Percentiles rank a stretch among this genome's conserved stretches.
These are phyloP conservation scores for Onychorhynchus coronatus DNA, from an alignment of 2,113 vertebrate genomes.

Conservation along the genomic window DNA sequence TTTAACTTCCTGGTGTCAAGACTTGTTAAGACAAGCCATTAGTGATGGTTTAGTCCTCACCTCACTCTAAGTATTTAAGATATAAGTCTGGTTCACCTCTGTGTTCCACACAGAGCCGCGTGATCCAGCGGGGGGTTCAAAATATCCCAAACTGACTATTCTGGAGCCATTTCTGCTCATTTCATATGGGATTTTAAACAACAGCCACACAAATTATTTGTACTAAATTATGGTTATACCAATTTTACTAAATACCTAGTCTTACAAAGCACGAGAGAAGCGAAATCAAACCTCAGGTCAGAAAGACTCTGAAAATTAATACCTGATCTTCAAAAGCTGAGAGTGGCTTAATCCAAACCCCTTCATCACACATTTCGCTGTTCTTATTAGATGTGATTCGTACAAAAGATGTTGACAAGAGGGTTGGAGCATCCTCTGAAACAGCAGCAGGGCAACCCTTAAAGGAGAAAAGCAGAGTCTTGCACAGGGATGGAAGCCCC, in stretches of 20 bases:
- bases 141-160: neutral
- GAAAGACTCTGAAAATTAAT: neutral
- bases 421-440: neutral
- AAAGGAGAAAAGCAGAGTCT: neutral
- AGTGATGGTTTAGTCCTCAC: neutral
- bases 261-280: neutral
- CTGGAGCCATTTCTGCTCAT: neutral
- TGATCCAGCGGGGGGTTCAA: neutral
- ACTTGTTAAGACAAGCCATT: neutral
- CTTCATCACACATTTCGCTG: neutral
- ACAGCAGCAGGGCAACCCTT: neutral
- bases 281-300: neutral
- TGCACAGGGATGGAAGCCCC: neutral
- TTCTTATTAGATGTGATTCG: fast-evolving
- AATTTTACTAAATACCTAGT: neutral
- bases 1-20: neutral
- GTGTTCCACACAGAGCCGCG: neutral
- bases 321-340: neutral
- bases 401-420: neutral
- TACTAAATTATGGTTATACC: too few relatives aligned
- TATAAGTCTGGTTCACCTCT: neutral
- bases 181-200: neutral
- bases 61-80: neutral
- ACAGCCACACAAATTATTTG: neutral
- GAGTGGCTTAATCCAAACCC: neutral